A percentile compares a stretch with the other conserved stretches of the same genome.
Evolutionary conservation across 1,140 invertebrate species (phyloP).

Genomic region (Bradysia coprophila): DNA sequence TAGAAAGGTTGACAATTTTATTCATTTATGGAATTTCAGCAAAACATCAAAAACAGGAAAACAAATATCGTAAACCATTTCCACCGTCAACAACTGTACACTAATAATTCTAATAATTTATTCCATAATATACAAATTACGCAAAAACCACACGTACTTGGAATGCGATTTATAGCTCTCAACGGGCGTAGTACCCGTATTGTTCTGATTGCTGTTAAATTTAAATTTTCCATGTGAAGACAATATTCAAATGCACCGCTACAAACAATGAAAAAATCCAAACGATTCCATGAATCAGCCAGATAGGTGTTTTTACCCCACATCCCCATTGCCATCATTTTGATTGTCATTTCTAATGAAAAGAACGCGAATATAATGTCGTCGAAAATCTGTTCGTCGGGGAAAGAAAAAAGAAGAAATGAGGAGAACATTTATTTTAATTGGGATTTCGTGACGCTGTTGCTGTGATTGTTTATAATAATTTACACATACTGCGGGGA

Average conservation of each 20-base stretch:
- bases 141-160: constrained; percentile 94
- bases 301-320: constrained; percentile 87
- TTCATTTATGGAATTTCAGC: too few relatives aligned
- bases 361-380: constrained; percentile 98
- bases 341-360: constrained; percentile 88
- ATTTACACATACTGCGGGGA: too few relatives aligned
- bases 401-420: too few relatives aligned
- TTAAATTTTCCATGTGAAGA: constrained; percentile 91
- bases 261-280: constrained; percentile 96
- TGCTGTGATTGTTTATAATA: too few relatives aligned
- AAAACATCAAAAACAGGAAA: too few relatives aligned
- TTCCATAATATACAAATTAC: too few relatives aligned
- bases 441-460: too few relatives aligned
- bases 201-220: constrained; percentile 93
- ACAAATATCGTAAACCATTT: too few relatives aligned
- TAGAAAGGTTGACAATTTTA: too few relatives aligned
- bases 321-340: constrained; percentile 98
- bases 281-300: constrained; percentile 94
- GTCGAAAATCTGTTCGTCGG: constrained; percentile 80
- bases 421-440: too few relatives aligned
- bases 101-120: too few relatives aligned
- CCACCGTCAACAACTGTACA: too few relatives aligned
- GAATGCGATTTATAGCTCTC: constrained; percentile 97
- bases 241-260: constrained; percentile 90
- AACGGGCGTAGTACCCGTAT: constrained; percentile 91